phyloP scores from a whole-genome alignment of 2,888 invertebrate species.

The Latrodectus hesperus region DNA sequence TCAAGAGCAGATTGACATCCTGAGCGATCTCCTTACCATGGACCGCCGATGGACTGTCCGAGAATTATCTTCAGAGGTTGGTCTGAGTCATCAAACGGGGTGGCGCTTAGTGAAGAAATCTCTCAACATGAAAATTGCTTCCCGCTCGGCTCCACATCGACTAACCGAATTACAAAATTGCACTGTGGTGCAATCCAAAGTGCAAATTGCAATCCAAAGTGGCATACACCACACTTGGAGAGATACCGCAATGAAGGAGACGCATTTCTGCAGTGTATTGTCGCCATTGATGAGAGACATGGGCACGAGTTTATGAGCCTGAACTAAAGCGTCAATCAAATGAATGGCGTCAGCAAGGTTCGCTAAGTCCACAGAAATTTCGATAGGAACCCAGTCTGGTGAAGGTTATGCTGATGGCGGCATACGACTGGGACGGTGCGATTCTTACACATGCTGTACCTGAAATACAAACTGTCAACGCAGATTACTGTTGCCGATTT shows the following conservation, averaged over 20 bases:
- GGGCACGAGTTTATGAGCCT: slow-evolving; percentile 12
- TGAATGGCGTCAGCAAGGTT: not conserved
- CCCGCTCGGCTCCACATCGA: too few relatives aligned
- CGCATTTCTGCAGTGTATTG: not conserved
- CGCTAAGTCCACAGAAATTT: not conserved
- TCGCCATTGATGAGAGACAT: slow-evolving; percentile 16
- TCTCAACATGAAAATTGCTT: slow-evolving; percentile 12
- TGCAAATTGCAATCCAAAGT: slow-evolving; percentile 14
- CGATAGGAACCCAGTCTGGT: not conserved
- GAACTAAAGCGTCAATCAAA: not conserved
- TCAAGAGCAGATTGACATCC: slow-evolving; percentile 11
- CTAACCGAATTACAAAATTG: too few relatives aligned
- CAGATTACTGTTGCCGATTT: not conserved
- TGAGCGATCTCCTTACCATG: slow-evolving; percentile 11
- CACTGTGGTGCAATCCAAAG: not conserved
- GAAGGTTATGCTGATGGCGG: slow-evolving; percentile 16
- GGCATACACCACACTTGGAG: slow-evolving; percentile 8
- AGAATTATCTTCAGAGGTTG: not conserved
- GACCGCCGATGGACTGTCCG: not conserved
- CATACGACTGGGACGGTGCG: not conserved
- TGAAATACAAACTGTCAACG: not conserved
- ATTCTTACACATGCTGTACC: not conserved
- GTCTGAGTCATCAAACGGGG: not conserved
- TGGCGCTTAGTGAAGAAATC: slow-evolving; percentile 8
- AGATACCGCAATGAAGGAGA: not conserved